Evolutionary conservation across 2,797 vertebrate genomes (phyloP).

Genomic region (Acridotheres tristis): DNA sequence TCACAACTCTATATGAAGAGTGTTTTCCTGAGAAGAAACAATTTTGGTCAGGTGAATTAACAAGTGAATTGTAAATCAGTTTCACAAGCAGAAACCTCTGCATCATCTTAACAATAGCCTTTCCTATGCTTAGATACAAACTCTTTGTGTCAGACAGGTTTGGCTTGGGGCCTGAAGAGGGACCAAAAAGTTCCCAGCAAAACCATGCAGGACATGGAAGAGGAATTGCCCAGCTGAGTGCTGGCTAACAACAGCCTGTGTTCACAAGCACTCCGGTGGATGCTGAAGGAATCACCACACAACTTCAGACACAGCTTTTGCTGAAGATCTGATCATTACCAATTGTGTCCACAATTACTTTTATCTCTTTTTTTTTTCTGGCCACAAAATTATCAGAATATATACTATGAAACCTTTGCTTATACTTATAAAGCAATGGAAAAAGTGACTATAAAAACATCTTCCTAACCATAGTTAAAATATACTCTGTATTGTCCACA

Average conservation of each 20-base stretch:
- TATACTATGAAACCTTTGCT: neutral
- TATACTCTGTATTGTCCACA: neutral
- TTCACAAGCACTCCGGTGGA: neutral
- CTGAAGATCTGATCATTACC: neutral
- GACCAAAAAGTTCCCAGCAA: neutral
- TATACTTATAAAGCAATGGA: neutral
- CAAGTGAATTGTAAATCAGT: neutral
- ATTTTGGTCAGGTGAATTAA: neutral
- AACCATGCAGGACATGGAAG: neutral
- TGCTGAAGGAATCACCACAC: neutral
- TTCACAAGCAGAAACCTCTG: neutral
- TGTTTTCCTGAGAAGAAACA: neutral
- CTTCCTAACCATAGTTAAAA: neutral
- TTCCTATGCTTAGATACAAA: neutral
- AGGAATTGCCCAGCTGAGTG: neutral
- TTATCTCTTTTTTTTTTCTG: neutral
- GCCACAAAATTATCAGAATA: neutral
- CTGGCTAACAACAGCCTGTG: neutral
- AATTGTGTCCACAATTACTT: neutral
- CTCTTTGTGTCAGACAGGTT: neutral
- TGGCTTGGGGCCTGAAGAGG: neutral
- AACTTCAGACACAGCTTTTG: neutral
- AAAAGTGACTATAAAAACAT: neutral
- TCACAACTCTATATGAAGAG: neutral
- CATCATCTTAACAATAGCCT: neutral